Conservation (phyloP, 1,140 invertebrate genomes). For the Anoplolepis gracilipes region DNA sequence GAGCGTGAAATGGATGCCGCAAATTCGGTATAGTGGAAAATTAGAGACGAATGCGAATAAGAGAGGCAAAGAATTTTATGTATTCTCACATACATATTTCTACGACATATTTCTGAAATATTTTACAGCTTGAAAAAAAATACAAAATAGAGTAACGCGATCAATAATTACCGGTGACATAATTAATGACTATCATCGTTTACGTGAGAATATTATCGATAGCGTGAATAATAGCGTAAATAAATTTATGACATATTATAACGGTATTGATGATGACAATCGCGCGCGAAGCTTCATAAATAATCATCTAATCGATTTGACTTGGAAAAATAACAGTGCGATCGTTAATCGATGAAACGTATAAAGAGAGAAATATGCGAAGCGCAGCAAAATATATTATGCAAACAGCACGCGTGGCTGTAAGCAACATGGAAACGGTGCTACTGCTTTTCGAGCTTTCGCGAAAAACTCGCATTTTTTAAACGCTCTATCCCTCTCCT, state of each 20-base stretch:
- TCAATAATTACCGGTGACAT: constrained; percentile 16
- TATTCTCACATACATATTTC: neutral
- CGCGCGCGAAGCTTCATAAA: constrained; percentile 3
- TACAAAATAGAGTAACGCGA: neutral
- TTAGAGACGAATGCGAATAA: constrained; percentile 31
- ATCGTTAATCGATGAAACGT: constrained; percentile 35
- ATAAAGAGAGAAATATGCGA: constrained; percentile 13
- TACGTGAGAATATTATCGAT: neutral
- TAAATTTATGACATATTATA: constrained; percentile 18
- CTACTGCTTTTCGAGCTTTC: constrained; percentile 27
- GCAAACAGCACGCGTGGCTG: constrained; percentile 47
- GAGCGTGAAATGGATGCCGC: constrained; percentile 13
- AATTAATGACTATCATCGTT: constrained; percentile 11
- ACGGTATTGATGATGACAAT: neutral
- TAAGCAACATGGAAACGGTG: constrained; percentile 30
- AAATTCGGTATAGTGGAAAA: constrained; percentile 34
- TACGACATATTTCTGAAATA: neutral
- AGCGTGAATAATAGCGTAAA: neutral
- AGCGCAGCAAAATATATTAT: constrained; percentile 44
- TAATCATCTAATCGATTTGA: constrained; percentile 25
- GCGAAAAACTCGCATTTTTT: constrained; percentile 49
- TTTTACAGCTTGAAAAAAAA: neutral
- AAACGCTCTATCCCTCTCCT: neutral
- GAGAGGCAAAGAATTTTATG: neutral
- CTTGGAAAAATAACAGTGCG: constrained; percentile 9